Base-by-base conservation (phyloP, 2,113 vertebrate species). In the Myotis davidii region DNA sequence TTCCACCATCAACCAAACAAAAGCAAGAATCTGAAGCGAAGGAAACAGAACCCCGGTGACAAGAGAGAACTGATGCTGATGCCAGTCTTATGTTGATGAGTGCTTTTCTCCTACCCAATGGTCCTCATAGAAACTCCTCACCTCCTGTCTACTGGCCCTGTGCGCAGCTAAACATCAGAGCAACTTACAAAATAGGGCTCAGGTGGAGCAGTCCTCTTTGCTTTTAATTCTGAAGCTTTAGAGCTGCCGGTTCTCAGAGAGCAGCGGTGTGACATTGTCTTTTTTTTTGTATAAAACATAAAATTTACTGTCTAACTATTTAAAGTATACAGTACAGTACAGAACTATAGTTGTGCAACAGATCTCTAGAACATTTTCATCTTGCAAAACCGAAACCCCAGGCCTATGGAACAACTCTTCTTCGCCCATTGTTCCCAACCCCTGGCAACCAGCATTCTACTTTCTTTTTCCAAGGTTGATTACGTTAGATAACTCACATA, bases 231-330 rank as follows among this genome's bases (percentile, higher is more conserved):
- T 20, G 2, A 77, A 90, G 21, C 25, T 27, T 65, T 32, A 61
- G 56, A 45, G 48, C 34, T 32, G 1, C 27, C 72, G 12, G 45
- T 52, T 91, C 14, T 78, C 56, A 17, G 18, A 87, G 37, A 70
- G 52, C 6, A 4, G 6, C 2, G 0, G 45, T 52, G 50, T 5
- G 74, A 5, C 1, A 9, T 0, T 67, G 23, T 34, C 39, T 16
- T 85, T 61, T 61, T n/a, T 7, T 48, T 23, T 13, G 25, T n/a
- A 1, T 42, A 77, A 93, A 65, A 12, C 2, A 1, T 45, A 48
- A 83, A 83, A 61, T 13, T 59, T n/a, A 74, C 13, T 39, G 27
- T 92, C 64, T 72, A 72, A 21, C 29, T 11, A n/a, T 64, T 29
- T 73, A 67, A 56, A 73, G 20, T 27, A 1, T 67, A 16, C 2